Evolutionary conservation across 1,140 invertebrate genomes (phyloP).

Genomic region (Drosophila leontia): DNA sequence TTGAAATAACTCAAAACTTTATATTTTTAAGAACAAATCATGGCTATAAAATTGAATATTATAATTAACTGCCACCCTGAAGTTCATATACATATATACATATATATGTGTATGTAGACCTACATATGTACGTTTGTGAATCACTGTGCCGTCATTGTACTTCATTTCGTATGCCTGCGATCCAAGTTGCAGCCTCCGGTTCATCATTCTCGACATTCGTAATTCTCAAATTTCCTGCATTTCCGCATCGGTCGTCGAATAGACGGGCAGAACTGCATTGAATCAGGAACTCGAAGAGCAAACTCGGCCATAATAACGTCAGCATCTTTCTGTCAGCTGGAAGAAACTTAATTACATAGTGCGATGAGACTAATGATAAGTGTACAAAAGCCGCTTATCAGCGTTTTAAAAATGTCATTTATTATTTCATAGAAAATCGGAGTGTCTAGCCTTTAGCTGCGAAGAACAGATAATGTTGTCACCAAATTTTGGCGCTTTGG

Average conservation of each 20-base stretch:
- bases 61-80: no score
- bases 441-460: no score
- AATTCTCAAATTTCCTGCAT: not conserved
- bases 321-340: not conserved
- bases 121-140: constrained; percentile 15
- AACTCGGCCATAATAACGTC: not conserved
- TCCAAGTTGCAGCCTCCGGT: not conserved
- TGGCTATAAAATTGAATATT: no score
- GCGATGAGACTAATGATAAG: not conserved
- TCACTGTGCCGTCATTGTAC: not conserved
- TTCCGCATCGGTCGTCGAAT: not conserved
- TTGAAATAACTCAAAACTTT: no score
- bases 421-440: no score
- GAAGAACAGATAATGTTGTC: no score
- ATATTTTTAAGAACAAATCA: no score
- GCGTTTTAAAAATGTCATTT: no score
- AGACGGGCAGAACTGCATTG: not conserved
- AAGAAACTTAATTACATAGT: no score
- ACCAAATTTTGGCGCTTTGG: no score
- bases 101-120: no score
- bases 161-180: not conserved
- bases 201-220: not conserved
- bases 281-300: not conserved
- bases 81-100: no score
- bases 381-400: not conserved